A percentile compares a stretch with the other conserved stretches of the same genome.
Evolutionary conservation across 1,140 invertebrate species (phyloP).

Genomic region (Adoxophyes honmai): DNA sequence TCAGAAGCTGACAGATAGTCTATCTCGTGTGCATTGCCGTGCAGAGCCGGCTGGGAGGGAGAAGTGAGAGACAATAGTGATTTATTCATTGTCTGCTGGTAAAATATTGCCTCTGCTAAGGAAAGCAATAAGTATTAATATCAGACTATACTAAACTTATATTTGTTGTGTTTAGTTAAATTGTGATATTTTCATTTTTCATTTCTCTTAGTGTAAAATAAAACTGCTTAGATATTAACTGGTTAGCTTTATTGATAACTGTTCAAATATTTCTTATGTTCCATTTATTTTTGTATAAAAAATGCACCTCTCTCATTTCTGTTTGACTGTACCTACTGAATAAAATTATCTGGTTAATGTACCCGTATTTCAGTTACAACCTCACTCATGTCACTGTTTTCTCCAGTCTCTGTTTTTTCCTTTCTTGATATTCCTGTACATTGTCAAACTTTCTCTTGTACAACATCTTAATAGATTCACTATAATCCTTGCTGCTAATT

Average conservation of each 20-base stretch:
- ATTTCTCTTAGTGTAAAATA: constrained; percentile 49
- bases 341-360: constrained; percentile 62
- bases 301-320: constrained; percentile 64
- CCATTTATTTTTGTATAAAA: constrained; percentile 73
- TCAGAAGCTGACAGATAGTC: too few species aligned
- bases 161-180: constrained; percentile 63
- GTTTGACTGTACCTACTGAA: constrained; percentile 60
- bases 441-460: constrained; percentile 88
- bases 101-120: constrained; percentile 20
- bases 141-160: constrained; percentile 40
- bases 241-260: constrained; percentile 52
- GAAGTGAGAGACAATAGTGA: too few species aligned
- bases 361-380: constrained; percentile 26
- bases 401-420: constrained; percentile 79
- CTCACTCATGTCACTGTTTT: constrained; percentile 32
- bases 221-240: constrained; percentile 57
- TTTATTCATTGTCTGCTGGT: too few species aligned
- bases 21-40: too few species aligned
- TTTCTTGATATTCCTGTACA: constrained; percentile 86
- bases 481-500: constrained; percentile 20
- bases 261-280: constrained; percentile 61
- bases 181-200: constrained; percentile 65
- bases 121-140: constrained; percentile 51
- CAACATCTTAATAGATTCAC: constrained; percentile 78
- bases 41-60: too few species aligned